These are phyloP conservation scores for Amblyraja radiata DNA, from an alignment of 2,797 vertebrate species.

Conservation along the genomic window DNA sequence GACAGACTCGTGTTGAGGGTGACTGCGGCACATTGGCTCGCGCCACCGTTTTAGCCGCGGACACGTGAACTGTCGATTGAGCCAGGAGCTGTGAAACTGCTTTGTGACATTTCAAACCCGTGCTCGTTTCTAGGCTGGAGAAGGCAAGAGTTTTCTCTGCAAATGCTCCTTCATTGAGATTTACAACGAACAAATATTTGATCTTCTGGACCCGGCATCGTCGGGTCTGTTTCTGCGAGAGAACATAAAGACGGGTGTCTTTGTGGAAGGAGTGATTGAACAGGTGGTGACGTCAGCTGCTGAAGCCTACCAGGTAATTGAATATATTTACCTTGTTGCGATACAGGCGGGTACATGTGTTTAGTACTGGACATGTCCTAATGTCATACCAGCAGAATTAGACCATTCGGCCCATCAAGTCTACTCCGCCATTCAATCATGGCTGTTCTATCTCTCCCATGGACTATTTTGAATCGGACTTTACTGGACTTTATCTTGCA, in stretches of 20 bases:
- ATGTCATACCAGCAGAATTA: too few relatives aligned
- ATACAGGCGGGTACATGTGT: background rate
- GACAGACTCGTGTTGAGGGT: too few relatives aligned
- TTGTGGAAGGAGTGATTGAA: constrained; percentile 88
- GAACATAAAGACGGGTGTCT: constrained; percentile 90
- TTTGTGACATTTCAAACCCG: background rate
- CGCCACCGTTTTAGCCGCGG: too few relatives aligned
- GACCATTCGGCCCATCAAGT: too few relatives aligned
- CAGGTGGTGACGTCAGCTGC: constrained; percentile 82
- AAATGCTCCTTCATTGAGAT: constrained; percentile 97
- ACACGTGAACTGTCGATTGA: background rate
- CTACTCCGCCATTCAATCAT: too few relatives aligned
- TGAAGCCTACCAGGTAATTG: constrained; percentile 83
- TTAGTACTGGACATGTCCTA: background rate
- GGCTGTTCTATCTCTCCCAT: too few relatives aligned
- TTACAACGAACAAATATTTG: constrained; percentile 95
- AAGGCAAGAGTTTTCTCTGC: constrained; percentile 84
- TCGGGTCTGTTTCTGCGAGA: constrained; percentile 82
- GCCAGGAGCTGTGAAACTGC: too few relatives aligned
- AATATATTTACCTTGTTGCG: background rate
- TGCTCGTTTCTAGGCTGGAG: constrained; percentile 60
- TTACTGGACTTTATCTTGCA: too few relatives aligned
- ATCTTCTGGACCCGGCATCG: constrained; percentile 87
- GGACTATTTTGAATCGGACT: too few relatives aligned
- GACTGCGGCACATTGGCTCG: too few relatives aligned